Percentiles rank a stretch among this genome's conserved stretches.
Evolutionary conservation across 2,113 vertebrate species (phyloP).

Genomic region (Myrmecophaga tridactyla): DNA sequence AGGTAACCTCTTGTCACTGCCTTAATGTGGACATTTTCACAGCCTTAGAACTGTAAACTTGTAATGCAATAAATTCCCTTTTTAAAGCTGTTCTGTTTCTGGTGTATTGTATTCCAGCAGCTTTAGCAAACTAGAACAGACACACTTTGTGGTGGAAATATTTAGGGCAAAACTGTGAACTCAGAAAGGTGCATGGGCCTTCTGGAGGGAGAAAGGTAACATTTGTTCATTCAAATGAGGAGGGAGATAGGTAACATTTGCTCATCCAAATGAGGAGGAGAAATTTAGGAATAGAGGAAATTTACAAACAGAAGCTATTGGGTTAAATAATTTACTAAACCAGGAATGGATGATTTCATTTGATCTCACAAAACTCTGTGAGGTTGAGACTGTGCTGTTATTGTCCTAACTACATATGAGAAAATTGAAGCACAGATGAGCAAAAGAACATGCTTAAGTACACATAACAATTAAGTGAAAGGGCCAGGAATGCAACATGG

Average conservation of each 20-base stretch:
- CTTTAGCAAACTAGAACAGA: no score
- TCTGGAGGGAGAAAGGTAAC: background rate
- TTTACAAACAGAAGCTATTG: background rate
- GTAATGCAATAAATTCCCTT: no score
- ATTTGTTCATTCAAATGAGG: background rate
- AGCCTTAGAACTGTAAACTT: no score
- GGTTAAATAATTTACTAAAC: background rate
- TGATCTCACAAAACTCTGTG: background rate
- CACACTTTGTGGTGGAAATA: background rate
- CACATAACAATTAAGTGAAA: accelerated
- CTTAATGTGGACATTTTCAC: no score
- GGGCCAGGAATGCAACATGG: background rate
- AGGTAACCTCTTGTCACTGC: no score
- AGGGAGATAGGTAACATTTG: background rate
- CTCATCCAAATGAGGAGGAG: background rate
- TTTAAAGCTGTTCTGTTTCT: no score
- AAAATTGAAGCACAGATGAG: background rate
- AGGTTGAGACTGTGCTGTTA: background rate
- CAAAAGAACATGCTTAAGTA: background rate
- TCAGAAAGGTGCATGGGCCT: background rate
- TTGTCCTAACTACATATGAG: background rate
- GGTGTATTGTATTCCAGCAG: no score
- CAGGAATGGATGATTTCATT: background rate
- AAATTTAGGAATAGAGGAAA: background rate
- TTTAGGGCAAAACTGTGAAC: background rate